phyloP scores from a whole-genome alignment of 2,113 vertebrate species.

The Okapia johnstoni region DNA sequence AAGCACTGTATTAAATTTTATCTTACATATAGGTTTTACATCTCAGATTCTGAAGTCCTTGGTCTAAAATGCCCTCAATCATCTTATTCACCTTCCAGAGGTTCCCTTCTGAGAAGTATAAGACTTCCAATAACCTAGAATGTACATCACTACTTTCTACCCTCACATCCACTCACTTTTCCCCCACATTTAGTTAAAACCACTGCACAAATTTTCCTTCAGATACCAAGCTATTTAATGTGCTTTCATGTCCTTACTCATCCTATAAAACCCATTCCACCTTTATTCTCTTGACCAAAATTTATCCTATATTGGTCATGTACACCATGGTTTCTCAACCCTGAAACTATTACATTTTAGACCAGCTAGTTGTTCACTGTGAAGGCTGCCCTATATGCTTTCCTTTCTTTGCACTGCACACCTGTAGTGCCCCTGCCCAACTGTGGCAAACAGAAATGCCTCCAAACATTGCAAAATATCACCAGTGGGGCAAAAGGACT shows the following conservation, averaged over 20 bases:
- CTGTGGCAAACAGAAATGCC: not conserved
- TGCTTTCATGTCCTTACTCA: not conserved
- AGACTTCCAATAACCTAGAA: not conserved
- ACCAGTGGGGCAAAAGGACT: not conserved
- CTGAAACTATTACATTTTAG: not conserved
- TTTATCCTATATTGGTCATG: not conserved
- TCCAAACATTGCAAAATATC: not conserved
- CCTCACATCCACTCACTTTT: not conserved
- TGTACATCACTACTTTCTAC: not conserved
- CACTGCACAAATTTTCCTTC: not conserved
- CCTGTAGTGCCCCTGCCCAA: rapidly evolving
- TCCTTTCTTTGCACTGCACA: not conserved
- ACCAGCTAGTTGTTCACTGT: not conserved
- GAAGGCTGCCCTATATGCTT: not conserved
- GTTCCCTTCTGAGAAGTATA: not conserved
- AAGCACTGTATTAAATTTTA: not conserved
- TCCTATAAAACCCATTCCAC: not conserved
- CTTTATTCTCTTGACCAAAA: not conserved
- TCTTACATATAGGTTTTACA: not conserved
- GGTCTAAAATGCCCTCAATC: not conserved
- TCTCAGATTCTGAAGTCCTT: not conserved
- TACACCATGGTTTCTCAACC: not conserved
- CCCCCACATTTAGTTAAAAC: not conserved
- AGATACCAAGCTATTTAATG: not conserved
- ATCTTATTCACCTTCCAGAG: not conserved